Conservation (phyloP, 2,797 vertebrate genomes). For the Eulemur rubriventer region DNA sequence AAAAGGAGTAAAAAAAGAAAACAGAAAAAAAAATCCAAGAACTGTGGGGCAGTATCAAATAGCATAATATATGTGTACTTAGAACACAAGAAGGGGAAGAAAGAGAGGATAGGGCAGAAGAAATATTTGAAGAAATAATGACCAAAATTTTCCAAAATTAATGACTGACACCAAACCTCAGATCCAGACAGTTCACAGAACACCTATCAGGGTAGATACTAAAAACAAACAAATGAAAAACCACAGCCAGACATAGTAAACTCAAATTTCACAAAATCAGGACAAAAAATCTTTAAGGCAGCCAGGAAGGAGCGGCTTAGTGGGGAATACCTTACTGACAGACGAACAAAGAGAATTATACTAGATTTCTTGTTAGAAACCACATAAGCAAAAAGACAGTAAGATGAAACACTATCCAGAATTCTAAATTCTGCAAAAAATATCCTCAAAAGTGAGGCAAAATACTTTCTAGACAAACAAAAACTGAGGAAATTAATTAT, state of each 20-base stretch:
- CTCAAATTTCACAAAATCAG: slow-evolving; percentile 19
- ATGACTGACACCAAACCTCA: not conserved
- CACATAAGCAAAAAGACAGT: not conserved
- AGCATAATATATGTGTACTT: not conserved
- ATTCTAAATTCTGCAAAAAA: slow-evolving; percentile 21
- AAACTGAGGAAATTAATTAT: not conserved
- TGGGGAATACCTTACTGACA: not conserved
- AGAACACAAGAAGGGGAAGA: not conserved
- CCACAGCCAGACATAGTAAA: not conserved
- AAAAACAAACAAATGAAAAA: not conserved
- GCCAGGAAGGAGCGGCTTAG: not conserved
- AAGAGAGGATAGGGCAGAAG: not conserved
- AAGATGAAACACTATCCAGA: not conserved
- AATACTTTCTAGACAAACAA: not conserved
- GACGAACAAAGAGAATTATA: slow-evolving; percentile 27
- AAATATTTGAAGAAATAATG: slow-evolving; percentile 28
- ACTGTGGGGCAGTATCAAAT: not conserved
- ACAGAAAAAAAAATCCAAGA: not conserved
- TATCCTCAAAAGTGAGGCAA: not conserved
- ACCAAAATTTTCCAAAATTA: slow-evolving; percentile 26
- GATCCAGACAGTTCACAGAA: not conserved
- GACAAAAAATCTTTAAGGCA: slow-evolving; percentile 4
- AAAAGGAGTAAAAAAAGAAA: not conserved
- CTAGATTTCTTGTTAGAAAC: not conserved
- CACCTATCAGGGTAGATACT: not conserved